Percentiles rank a stretch among this genome's conserved stretches.
phyloP scores from a whole-genome alignment of 2,797 vertebrate species.

The Acrossocheilus wenchowensis region DNA sequence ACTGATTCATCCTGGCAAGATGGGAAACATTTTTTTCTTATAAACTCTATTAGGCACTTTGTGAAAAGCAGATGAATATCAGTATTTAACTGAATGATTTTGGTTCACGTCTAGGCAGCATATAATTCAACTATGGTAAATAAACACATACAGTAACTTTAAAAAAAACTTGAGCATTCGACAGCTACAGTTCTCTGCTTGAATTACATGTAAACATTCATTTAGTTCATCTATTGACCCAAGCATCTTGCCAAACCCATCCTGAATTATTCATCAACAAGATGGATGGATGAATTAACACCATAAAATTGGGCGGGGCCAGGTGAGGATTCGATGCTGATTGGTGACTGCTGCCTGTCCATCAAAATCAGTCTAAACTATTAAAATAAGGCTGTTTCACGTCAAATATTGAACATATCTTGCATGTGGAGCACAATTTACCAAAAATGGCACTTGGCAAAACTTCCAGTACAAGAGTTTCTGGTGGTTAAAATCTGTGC shows the following conservation, averaged over 20 bases:
- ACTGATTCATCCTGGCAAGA: not conserved
- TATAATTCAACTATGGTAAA: slow-evolving; percentile 9
- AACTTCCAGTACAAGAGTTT: slow-evolving; percentile 10
- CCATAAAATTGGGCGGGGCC: not conserved
- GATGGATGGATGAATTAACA: not conserved
- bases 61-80: not conserved
- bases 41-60: slow-evolving; percentile 25
- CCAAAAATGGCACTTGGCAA: slow-evolving; percentile 18
- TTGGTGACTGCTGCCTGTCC: not conserved
- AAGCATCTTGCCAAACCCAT: not conserved
- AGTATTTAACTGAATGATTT: slow-evolving; percentile 8
- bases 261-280: not conserved
- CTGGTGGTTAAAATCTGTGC: not conserved
- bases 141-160: slow-evolving; percentile 5
- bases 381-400: not conserved
- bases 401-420: slow-evolving; percentile 1
- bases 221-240: slow-evolving; percentile 13
- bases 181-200: slow-evolving; percentile 29
- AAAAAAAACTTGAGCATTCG: not conserved
- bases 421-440: slow-evolving; percentile 2
- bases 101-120: slow-evolving; percentile 12
- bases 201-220: slow-evolving; percentile 43
- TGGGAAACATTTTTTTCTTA: too few relatives aligned
- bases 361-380: not conserved
- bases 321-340: not conserved